phyloP scores from a whole-genome alignment of 2,797 vertebrate genomes.

The Coendou prehensilis region DNA sequence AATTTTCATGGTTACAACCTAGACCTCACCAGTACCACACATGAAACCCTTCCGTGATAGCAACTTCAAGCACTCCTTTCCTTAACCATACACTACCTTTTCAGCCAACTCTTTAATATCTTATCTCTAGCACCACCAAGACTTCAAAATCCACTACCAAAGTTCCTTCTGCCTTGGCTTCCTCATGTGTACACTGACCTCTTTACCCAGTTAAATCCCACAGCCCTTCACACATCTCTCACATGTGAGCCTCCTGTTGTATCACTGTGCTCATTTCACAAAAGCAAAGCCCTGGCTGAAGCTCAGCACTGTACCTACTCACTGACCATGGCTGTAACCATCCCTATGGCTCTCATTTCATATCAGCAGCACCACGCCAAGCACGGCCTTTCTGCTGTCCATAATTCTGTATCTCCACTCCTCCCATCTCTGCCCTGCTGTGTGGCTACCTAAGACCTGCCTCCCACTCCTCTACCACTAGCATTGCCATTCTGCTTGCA shows the following conservation, averaged over 20 bases:
- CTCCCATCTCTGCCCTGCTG: neutral
- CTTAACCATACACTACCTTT: neutral
- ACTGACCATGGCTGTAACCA: neutral
- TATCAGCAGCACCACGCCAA: too few species aligned
- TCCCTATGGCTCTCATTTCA: neutral
- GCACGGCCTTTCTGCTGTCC: neutral
- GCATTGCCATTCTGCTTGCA: neutral
- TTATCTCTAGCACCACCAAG: neutral
- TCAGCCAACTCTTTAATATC: neutral
- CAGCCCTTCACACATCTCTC: neutral
- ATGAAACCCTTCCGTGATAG: neutral
- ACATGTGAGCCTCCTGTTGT: neutral
- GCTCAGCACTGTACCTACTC: neutral
- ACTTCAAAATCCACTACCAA: neutral
- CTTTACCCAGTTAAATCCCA: neutral
- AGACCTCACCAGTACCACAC: neutral
- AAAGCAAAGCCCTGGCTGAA: neutral
- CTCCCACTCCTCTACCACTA: neutral
- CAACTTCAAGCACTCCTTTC: neutral
- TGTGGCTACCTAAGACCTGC: neutral
- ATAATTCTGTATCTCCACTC: fast-evolving
- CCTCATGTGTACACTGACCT: neutral
- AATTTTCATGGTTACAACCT: neutral
- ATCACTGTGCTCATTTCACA: neutral
- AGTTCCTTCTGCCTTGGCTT: too few species aligned